A percentile compares a stretch with the other conserved stretches of the same genome.
phyloP scores from a whole-genome alignment of 2,888 invertebrate species.

The Gymnocheta viridis region DNA sequence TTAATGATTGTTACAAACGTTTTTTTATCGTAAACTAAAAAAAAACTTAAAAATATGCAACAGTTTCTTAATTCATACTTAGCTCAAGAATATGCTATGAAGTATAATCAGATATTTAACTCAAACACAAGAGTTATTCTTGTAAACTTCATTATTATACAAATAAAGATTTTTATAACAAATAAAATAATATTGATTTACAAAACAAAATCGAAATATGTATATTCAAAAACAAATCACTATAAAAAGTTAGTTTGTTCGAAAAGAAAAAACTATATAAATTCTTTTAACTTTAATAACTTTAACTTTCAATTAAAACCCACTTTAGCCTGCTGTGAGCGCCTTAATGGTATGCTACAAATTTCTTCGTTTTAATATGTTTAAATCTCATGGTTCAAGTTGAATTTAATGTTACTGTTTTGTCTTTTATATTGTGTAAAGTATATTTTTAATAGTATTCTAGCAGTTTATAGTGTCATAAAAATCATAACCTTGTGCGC shows the following conservation, averaged over 20 bases:
- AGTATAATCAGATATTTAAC: too few species aligned
- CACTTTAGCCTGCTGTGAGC: conserved; percentile 13
- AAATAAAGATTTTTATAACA: not conserved
- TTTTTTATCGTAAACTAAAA: too few species aligned
- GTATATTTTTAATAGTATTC: conserved; percentile 38
- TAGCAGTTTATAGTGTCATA: conserved; percentile 52
- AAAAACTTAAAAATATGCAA: too few species aligned
- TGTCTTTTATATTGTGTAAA: conserved; percentile 29
- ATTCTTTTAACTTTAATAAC: not conserved
- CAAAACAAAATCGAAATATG: not conserved
- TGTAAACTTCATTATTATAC: too few species aligned
- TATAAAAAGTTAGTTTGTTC: too few species aligned
- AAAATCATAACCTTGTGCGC: conserved; percentile 58
- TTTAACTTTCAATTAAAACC: conserved; percentile 5
- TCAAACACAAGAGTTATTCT: too few species aligned
- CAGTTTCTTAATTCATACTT: too few species aligned
- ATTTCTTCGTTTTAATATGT: not conserved
- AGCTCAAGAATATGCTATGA: too few species aligned
- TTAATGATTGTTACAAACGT: too few species aligned
- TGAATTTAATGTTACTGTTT: conserved; percentile 14
- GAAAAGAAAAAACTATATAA: not conserved
- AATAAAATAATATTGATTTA: not conserved
- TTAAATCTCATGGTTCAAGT: conserved; percentile 34
- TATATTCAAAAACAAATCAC: too few species aligned
- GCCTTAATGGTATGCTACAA: conserved; percentile 36